A percentile compares a stretch with the other conserved stretches of the same genome.
Evolutionary conservation across 1,140 invertebrate genomes (phyloP).

Genomic region (Mercenaria mercenaria): DNA sequence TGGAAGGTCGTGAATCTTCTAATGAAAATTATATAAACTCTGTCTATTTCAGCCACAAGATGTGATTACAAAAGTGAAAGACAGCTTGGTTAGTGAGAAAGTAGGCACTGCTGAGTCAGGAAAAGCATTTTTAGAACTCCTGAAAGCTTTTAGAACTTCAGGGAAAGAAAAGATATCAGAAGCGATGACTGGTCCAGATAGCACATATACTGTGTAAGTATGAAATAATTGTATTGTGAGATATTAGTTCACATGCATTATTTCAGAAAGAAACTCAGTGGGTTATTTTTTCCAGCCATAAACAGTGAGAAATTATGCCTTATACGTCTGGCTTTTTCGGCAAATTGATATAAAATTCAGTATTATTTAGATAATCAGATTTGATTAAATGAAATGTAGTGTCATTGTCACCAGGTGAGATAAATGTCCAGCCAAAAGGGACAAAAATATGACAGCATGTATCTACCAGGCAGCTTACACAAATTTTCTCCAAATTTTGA

Average conservation of each 20-base stretch:
- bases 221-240: too few species aligned
- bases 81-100: constrained; percentile 76
- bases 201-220: constrained; percentile 82
- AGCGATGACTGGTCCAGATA: constrained; percentile 76
- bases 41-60: constrained; percentile 74
- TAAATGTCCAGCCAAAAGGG: too few species aligned
- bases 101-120: constrained; percentile 77
- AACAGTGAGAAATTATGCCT: neutral
- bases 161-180: constrained; percentile 78
- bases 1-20: too few species aligned
- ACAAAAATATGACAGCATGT: too few species aligned
- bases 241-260: neutral
- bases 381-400: too few species aligned
- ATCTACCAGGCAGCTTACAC: too few species aligned
- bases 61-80: constrained; percentile 72
- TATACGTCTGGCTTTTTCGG: too few species aligned
- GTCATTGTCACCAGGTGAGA: too few species aligned
- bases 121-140: constrained; percentile 79
- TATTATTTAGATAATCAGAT: too few species aligned
- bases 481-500: too few species aligned
- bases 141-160: constrained; percentile 78
- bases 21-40: too few species aligned
- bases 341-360: too few species aligned
- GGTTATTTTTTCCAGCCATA: neutral
- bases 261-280: neutral